These are phyloP conservation scores for Nothocercus nigrocapillus DNA, from an alignment of 2,113 vertebrate species.

Conservation along the genomic window DNA sequence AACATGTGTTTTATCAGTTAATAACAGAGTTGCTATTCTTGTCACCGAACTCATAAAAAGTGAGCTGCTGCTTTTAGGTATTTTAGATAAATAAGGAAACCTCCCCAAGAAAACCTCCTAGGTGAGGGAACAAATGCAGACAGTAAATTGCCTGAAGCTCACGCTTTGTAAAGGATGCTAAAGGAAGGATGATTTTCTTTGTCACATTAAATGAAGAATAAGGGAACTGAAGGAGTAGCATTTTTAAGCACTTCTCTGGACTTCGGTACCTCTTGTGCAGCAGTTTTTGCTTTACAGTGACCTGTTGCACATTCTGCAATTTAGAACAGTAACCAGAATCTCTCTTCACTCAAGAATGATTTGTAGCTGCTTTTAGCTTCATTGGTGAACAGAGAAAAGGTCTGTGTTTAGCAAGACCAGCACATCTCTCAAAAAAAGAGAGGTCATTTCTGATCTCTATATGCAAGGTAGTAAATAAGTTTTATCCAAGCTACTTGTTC, in stretches of 20 bases:
- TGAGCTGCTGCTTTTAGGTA: background rate
- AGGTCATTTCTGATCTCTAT: background rate
- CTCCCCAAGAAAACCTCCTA: background rate
- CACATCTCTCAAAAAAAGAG: background rate
- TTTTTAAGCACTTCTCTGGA: background rate
- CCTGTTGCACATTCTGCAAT: background rate
- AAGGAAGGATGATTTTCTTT: background rate
- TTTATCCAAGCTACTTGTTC: background rate
- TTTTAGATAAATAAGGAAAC: background rate
- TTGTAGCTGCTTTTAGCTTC: background rate
- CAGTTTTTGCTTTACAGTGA: background rate
- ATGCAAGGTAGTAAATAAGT: background rate
- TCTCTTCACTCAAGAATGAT: background rate
- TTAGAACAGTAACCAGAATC: background rate
- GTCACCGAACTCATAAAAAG: accelerated
- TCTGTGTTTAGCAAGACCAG: background rate
- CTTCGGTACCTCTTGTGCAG: background rate
- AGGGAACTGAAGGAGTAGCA: background rate
- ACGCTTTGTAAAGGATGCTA: background rate
- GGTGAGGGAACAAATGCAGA: background rate
- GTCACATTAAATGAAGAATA: background rate
- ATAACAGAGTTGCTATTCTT: no score
- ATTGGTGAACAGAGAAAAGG: background rate
- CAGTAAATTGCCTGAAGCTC: background rate
- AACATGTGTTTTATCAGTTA: no score